Evolutionary conservation across 2,113 vertebrate genomes (phyloP).

Genomic region (Gopherus evgoodei): DNA sequence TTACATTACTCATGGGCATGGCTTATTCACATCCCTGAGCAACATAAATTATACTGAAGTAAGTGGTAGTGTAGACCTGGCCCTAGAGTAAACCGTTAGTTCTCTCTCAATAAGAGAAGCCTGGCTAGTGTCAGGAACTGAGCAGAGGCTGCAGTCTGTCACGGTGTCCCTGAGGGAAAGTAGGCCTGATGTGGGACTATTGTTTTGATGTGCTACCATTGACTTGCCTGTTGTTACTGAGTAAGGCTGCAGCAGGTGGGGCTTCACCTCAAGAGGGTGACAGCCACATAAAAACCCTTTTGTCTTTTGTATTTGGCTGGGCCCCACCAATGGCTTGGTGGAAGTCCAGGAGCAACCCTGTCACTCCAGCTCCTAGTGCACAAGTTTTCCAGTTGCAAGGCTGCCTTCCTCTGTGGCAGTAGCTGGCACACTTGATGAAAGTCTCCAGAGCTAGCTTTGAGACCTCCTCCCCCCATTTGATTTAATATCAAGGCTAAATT

Average conservation of each 20-base stretch:
- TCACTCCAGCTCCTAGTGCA: neutral
- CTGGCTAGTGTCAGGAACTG: neutral
- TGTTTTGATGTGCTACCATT: neutral
- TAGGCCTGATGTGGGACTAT: neutral
- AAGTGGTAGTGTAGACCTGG: neutral
- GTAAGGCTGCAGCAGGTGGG: neutral
- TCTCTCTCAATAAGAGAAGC: neutral
- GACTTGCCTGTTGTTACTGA: neutral
- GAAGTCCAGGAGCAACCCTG: neutral
- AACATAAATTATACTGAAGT: neutral
- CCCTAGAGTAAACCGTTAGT: neutral
- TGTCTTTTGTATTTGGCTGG: neutral
- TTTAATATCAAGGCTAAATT: neutral
- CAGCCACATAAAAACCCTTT: neutral
- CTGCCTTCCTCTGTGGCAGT: neutral
- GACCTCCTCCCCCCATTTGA: neutral
- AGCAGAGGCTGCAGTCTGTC: neutral
- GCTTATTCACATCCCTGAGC: neutral
- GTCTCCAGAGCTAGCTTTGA: neutral
- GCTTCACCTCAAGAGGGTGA: neutral
- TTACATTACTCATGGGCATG: neutral
- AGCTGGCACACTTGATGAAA: neutral
- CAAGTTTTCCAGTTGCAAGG: neutral
- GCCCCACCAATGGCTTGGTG: neutral
- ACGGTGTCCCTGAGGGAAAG: neutral